These are phyloP conservation scores for Bradypodion ventrale DNA, from an alignment of 2,797 vertebrate genomes.

Conservation along the genomic window DNA sequence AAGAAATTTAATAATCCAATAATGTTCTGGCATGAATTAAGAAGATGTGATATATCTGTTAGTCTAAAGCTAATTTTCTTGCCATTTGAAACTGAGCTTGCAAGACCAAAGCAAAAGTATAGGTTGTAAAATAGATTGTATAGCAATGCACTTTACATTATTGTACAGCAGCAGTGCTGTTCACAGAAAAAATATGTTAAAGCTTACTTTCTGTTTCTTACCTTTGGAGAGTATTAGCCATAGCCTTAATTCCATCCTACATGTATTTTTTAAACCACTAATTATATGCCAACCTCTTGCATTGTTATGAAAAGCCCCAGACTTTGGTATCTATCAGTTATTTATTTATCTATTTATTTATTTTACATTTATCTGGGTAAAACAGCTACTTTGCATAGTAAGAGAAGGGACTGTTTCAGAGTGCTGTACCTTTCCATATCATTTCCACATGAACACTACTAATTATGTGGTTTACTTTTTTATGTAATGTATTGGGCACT, in stretches of 20 bases:
- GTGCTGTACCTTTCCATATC: background rate
- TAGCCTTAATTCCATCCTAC: no score
- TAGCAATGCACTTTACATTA: background rate
- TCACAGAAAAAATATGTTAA: background rate
- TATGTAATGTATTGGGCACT: background rate
- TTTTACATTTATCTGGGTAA: no score
- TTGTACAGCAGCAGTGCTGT: background rate
- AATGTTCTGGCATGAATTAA: background rate
- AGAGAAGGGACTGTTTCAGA: background rate
- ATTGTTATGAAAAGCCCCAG: no score
- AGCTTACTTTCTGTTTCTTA: no score
- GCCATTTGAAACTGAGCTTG: background rate
- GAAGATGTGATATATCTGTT: no score
- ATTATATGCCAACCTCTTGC: no score
- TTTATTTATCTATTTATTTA: no score
- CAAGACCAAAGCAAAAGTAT: background rate
- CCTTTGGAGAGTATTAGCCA: no score
- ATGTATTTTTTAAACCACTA: no score
- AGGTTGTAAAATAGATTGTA: background rate
- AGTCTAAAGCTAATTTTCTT: no score
- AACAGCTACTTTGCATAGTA: no score
- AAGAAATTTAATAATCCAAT: background rate
- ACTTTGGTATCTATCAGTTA: no score
- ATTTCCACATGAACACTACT: background rate
- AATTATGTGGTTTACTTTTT: background rate